phyloP scores from a whole-genome alignment of 2,888 invertebrate species.

The Idaea aversata region DNA sequence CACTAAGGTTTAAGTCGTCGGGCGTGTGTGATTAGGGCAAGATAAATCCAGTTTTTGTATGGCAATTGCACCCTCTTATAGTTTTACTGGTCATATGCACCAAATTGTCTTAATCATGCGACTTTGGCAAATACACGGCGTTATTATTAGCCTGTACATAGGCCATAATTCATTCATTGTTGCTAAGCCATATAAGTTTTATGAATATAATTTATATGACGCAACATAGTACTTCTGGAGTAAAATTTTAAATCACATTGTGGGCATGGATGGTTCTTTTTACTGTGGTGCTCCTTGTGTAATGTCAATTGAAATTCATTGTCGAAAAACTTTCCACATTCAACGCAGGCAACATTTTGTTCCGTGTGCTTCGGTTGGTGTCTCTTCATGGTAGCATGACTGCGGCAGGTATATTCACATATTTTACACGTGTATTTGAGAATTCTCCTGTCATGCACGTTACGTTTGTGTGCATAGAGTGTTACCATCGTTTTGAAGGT shows the following conservation, averaged over 20 bases:
- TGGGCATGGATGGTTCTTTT: constrained; percentile 49
- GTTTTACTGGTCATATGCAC: too few species aligned
- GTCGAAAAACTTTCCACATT: constrained; percentile 57
- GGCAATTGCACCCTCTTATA: too few species aligned
- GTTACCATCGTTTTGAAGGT: constrained; percentile 56
- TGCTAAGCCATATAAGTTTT: neutral
- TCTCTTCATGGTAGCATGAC: constrained; percentile 34
- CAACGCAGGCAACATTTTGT: constrained; percentile 48
- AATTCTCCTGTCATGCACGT: constrained; percentile 40
- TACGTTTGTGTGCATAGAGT: constrained; percentile 52
- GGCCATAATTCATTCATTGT: too few species aligned
- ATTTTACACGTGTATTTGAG: constrained; percentile 46
- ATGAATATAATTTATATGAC: constrained; percentile 29
- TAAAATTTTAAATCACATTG: constrained; percentile 52
- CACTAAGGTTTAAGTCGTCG: too few species aligned
- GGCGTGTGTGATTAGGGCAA: too few species aligned
- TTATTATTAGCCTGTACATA: too few species aligned
- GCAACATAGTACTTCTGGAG: constrained; percentile 31
- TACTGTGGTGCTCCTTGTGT: constrained; percentile 55
- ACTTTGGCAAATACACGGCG: too few species aligned
- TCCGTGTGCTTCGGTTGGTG: constrained; percentile 50
- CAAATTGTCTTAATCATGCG: too few species aligned
- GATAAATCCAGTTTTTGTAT: too few species aligned
- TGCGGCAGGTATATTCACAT: constrained; percentile 48
- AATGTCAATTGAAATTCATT: constrained; percentile 40